Base-by-base conservation (phyloP, 2,113 vertebrate genomes). In the Burhinus oedicnemus region DNA sequence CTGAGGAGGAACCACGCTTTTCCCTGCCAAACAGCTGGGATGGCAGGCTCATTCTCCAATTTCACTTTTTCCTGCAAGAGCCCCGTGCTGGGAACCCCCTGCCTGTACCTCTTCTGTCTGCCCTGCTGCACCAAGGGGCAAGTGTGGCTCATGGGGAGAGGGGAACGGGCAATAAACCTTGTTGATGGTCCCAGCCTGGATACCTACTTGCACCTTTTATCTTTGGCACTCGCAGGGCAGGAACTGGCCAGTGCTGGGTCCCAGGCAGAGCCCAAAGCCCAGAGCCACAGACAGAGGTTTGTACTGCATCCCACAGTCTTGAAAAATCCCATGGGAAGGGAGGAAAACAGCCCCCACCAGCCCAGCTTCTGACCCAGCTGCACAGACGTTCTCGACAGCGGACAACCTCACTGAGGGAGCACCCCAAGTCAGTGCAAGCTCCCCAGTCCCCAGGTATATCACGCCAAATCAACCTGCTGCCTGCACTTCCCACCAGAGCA, bases 1-100 rank as follows among this genome's bases (percentile, higher is more conserved):
- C 7, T 23, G 13, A 79, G 8, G 29, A 86, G 44, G 9, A 8
- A 57, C 22, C 5, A 10, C 0, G 0, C 0, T 57, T 68, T 74
- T 42, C 54, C 42, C 42, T 64, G 54, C 34, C 89, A 74, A 74
- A 77, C 62, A 91, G 44, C 89, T 86, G 80, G 61, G 34, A 30
- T 76, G 42, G 19, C 60, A 34, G n/a, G 19, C 19, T 90, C 16
- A 2, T 55, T 71, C 68, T 36, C 49, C 36, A 80, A 4, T 55
- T 95, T 55, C 49, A 62, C 9, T 55, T 65, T 54, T 11, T 51
- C 49, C 26, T 80, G 45, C 66, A 76, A 83, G 20, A 34, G 4
- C 3, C 4, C 19, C 6, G 1, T 23, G 34, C 44, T 87, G 64
- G 58, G 25, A 72, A 18, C 1, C 3, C 20, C 11, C 17, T 45